Evolutionary conservation across 2,888 invertebrate species (phyloP).

Genomic region (Metalampra italica): DNA sequence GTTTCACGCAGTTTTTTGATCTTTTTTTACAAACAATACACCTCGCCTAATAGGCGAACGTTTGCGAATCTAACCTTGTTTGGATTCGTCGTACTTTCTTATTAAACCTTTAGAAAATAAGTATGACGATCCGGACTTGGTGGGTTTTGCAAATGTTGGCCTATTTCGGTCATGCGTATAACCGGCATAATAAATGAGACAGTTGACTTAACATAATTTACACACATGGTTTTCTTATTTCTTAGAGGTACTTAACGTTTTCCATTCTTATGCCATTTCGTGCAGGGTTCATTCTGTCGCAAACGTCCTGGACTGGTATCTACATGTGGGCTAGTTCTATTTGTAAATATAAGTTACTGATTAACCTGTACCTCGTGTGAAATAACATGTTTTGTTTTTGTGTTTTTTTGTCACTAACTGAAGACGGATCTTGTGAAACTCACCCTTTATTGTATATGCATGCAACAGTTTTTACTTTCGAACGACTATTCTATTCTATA

Average conservation of each 20-base stretch:
- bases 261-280: constrained; percentile 37
- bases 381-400: constrained; percentile 12
- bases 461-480: constrained; percentile 15
- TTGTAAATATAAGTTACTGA: constrained; percentile 24
- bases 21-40: no score
- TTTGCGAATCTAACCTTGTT: no score
- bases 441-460: constrained; percentile 28
- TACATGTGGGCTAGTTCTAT: constrained; percentile 19
- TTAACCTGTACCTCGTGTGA: background rate
- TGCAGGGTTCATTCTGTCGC: constrained; percentile 38
- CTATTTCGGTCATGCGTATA: no score
- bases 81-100: no score
- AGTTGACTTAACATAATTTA: background rate
- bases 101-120: no score
- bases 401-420: constrained; percentile 45
- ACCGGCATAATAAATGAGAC: no score
- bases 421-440: constrained; percentile 26
- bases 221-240: background rate
- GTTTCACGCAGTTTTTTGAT: no score
- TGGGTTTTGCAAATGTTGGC: no score
- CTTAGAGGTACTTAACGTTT: background rate
- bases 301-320: constrained; percentile 13
- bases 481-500: no score
- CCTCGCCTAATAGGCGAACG: no score
- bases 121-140: no score